A percentile compares a stretch with the other conserved stretches of the same genome.
Conservation (phyloP, 2,888 invertebrate genomes). For the Phrixothrix hirtus region DNA sequence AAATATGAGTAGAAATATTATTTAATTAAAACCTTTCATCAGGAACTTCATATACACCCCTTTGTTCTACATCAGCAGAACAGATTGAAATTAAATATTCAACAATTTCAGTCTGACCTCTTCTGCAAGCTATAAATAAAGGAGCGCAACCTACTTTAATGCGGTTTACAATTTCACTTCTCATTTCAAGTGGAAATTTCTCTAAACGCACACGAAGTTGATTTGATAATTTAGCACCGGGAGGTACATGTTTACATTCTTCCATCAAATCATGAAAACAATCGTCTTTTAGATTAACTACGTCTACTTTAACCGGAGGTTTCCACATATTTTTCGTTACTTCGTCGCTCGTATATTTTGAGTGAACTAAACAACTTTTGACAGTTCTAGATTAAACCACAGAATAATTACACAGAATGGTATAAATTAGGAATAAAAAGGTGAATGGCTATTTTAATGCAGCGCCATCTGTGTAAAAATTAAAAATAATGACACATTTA, state of each 20-base stretch:
- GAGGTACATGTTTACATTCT: slow-evolving; percentile 69
- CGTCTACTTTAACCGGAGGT: slow-evolving; percentile 45
- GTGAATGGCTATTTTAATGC: no score
- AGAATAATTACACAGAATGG: no score
- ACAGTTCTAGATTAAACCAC: no score
- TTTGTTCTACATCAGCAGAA: slow-evolving; percentile 82
- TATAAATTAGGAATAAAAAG: no score
- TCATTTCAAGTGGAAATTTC: slow-evolving; percentile 62
- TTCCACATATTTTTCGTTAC: slow-evolving; percentile 49
- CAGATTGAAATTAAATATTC: slow-evolving; percentile 84
- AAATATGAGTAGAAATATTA: not conserved
- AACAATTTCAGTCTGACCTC: slow-evolving; percentile 81
- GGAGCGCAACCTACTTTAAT: slow-evolving; percentile 79
- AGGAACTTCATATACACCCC: slow-evolving; percentile 81
- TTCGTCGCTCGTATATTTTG: no score
- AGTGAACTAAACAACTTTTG: no score
- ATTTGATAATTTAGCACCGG: slow-evolving; percentile 68
- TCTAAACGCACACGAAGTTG: slow-evolving; percentile 61
- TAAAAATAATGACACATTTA: no score
- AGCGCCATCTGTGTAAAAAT: no score
- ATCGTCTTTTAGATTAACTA: slow-evolving; percentile 55
- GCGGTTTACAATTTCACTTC: slow-evolving; percentile 70
- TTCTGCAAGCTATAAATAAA: slow-evolving; percentile 76
- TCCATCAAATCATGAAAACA: slow-evolving; percentile 66
- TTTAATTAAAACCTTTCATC: slow-evolving; percentile 66